Conservation (phyloP, 2,888 invertebrate species). For the Gymnoscelis rufifasciata region DNA sequence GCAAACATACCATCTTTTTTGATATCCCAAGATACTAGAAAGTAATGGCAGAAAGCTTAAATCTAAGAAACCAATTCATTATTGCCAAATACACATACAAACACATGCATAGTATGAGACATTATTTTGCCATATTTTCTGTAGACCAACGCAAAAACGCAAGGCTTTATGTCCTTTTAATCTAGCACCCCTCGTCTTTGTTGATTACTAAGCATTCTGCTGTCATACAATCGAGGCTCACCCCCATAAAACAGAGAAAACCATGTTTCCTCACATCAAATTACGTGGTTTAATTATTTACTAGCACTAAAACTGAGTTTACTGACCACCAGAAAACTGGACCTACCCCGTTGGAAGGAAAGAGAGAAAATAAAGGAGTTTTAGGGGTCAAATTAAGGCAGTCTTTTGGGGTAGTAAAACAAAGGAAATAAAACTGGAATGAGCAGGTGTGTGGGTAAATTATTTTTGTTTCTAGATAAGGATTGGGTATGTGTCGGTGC, state of each 20-base stretch:
- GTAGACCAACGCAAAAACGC: neutral
- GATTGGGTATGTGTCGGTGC: too few species aligned
- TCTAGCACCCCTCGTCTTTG: slow-evolving; percentile 33
- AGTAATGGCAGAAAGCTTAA: too few species aligned
- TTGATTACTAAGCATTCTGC: slow-evolving; percentile 40
- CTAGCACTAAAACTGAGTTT: slow-evolving; percentile 70
- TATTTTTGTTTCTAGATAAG: slow-evolving; percentile 42
- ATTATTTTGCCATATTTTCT: slow-evolving; percentile 1
- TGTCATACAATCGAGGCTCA: slow-evolving; percentile 56
- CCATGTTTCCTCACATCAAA: slow-evolving; percentile 69
- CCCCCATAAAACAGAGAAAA: slow-evolving; percentile 60
- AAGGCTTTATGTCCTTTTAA: slow-evolving; percentile 31
- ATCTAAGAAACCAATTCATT: too few species aligned
- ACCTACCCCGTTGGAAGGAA: slow-evolving; percentile 41
- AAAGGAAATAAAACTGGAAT: slow-evolving; percentile 62
- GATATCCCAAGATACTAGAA: too few species aligned
- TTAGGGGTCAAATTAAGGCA: slow-evolving; percentile 55
- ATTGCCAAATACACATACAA: too few species aligned
- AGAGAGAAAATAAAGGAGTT: slow-evolving; percentile 39
- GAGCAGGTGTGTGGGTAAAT: slow-evolving; percentile 65
- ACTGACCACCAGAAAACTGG: slow-evolving; percentile 49
- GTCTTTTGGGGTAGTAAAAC: slow-evolving; percentile 62
- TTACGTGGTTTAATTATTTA: slow-evolving; percentile 76
- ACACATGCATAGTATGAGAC: too few species aligned
- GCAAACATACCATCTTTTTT: too few species aligned